Percentiles rank a stretch among this genome's conserved stretches.
phyloP scores from a whole-genome alignment of 2,797 vertebrate genomes.

The Intellagama lesueurii region DNA sequence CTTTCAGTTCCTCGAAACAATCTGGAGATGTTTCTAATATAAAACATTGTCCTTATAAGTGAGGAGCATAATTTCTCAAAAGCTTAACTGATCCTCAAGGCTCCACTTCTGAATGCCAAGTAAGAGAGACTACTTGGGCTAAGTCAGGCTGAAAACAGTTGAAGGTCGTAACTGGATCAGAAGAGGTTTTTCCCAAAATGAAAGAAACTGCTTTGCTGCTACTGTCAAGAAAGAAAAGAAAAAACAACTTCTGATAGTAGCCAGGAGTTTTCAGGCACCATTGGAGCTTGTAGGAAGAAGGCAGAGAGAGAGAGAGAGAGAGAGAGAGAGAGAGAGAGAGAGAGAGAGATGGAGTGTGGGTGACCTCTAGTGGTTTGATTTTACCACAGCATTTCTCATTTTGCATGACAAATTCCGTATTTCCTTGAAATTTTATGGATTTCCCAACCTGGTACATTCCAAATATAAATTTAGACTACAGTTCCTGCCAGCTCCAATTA shows the following conservation, averaged over 20 bases:
- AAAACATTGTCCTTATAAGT: not conserved
- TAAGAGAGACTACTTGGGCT: not conserved
- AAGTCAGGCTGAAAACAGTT: not conserved
- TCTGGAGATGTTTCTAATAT: not conserved
- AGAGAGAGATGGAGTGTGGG: slow-evolving; percentile 32
- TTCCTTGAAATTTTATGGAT: too few relatives aligned
- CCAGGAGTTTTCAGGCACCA: too few relatives aligned
- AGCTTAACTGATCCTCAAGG: not conserved
- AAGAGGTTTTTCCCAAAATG: not conserved
- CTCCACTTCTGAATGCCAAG: not conserved
- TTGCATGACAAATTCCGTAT: not conserved
- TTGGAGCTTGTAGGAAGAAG: not conserved
- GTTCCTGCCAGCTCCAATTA: too few relatives aligned
- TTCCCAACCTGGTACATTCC: too few relatives aligned
- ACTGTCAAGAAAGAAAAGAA: not conserved
- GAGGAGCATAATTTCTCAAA: not conserved
- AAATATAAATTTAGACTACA: too few relatives aligned
- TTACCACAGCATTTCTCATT: slow-evolving; percentile 4
- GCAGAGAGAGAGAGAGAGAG: not conserved
- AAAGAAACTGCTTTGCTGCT: not conserved
- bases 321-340: not conserved
- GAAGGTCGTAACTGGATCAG: not conserved
- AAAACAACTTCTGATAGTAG: not conserved
- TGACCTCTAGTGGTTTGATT: slow-evolving; percentile 72
- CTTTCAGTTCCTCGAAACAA: slow-evolving; percentile 19